A percentile compares a stretch with the other conserved stretches of the same genome.
Conservation (phyloP, 2,888 invertebrate species). For the Megamerina dolium region DNA sequence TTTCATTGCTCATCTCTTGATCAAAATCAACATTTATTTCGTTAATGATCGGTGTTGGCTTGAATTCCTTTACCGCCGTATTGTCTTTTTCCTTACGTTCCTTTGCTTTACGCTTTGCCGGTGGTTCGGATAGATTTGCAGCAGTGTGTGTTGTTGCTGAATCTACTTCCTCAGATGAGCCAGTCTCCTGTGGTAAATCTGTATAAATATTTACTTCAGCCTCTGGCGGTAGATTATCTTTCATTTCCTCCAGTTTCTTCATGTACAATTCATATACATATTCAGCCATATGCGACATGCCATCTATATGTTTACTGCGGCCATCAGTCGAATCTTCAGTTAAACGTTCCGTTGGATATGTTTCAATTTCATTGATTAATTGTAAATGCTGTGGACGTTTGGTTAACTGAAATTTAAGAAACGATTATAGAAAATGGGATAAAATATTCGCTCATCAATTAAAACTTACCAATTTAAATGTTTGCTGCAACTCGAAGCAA, state of each 20-base stretch:
- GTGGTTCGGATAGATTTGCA: conserved; percentile 11
- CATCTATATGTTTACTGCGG: conserved; percentile 35
- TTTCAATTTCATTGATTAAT: conserved; percentile 71
- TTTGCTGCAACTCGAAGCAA: conserved; percentile 94
- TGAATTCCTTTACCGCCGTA: conserved; percentile 29
- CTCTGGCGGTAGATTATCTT: conserved; percentile 38
- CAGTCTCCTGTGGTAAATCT: conserved; percentile 50
- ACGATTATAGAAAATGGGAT: no score
- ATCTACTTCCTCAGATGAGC: background rate
- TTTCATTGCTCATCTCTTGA: no score
- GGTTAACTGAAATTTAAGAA: conserved; percentile 58
- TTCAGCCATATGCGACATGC: conserved; percentile 90
- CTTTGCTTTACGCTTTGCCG: conserved; percentile 19
- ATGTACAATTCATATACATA: conserved; percentile 92
- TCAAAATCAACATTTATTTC: conserved; percentile 46
- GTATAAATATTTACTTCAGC: conserved; percentile 36
- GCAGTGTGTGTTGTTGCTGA: conserved; percentile 9
- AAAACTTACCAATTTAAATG: conserved; percentile 75
- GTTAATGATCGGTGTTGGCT: conserved; percentile 52
- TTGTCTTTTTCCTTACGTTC: conserved; percentile 15
- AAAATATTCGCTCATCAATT: no score
- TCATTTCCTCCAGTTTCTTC: conserved; percentile 62
- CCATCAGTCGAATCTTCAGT: conserved; percentile 49
- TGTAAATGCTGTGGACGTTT: conserved; percentile 74
- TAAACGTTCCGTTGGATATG: conserved; percentile 65